Evolutionary conservation across 2,888 invertebrate genomes (phyloP).

Genomic region (Eupithecia dodoneata): DNA sequence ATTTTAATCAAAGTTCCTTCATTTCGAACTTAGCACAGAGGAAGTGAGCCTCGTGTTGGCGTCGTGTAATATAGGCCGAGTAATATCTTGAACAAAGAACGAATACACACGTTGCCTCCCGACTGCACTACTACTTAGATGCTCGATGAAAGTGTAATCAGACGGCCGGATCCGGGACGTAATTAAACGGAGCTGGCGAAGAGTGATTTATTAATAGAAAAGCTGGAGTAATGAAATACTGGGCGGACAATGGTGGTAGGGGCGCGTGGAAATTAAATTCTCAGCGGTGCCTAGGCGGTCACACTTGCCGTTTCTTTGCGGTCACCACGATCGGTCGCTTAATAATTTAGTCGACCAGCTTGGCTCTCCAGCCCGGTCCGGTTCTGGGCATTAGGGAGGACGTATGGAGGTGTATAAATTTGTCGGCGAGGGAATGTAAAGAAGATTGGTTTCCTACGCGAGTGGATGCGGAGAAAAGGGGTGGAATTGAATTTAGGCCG

Average conservation of each 20-base stretch:
- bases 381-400: conserved; percentile 64
- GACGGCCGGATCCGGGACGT: conserved; percentile 81
- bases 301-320: conserved; percentile 73
- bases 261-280: conserved; percentile 79
- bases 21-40: conserved; percentile 71
- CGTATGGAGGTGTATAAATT: conserved; percentile 81
- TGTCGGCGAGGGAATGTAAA: conserved; percentile 82
- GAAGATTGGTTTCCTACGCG: conserved; percentile 81
- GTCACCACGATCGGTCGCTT: conserved; percentile 52
- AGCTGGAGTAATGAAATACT: conserved; percentile 83
- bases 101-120: conserved; percentile 71
- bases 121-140: conserved; percentile 83
- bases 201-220: conserved; percentile 85
- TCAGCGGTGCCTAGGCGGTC: conserved; percentile 51
- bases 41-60: conserved; percentile 47
- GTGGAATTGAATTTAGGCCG: conserved; percentile 82
- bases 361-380: conserved; percentile 47
- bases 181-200: conserved; percentile 83
- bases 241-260: conserved; percentile 80
- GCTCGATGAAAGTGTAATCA: conserved; percentile 85
- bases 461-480: conserved; percentile 73
- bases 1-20: conserved; percentile 80
- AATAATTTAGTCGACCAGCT: conserved; percentile 68
- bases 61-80: conserved; percentile 71
- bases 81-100: conserved; percentile 75